Evolutionary conservation across 2,888 invertebrate species (phyloP), one percentile per base, ranked within the genome.

Genomic region (Diloba caeruleocephala): DNA sequence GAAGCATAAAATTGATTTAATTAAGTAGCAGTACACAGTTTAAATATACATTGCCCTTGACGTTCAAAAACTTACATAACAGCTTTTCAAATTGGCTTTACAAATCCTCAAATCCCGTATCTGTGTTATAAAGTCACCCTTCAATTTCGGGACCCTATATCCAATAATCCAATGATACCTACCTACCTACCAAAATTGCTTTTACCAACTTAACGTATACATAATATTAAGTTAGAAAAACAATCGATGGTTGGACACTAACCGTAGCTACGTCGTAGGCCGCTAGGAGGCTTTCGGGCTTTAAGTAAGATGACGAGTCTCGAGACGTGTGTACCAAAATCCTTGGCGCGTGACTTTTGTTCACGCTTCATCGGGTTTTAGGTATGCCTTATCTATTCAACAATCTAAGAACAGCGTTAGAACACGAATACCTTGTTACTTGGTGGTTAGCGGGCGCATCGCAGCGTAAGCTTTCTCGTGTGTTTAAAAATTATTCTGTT

Each of bases 301-400:
- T 68, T 72, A 55, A 50, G 52, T 28, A 31, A 54, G 63, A 64
- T 69, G 57, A 63, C 28, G 45, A 76, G 76, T 78, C 69, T 70
- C 71, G 72, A 65, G 77, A 84, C 81, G 87, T 88, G 87, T 85
- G 86, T 82, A 81, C 81, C 72, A 77, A 85, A 88, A 85, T 85
- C 86, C 82, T 82, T 84, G 85, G 85, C 89, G 88, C 92, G 92
- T 91, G 91, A 90, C 92, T 90, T 76, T 78, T 64, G 79, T 87
- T 88, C 85, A 87, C 86, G 91, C 89, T 84, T 79, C 84, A 90
- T 90, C 82, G 89, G 77, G 67, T 81, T 80, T 83, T 79, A 84
- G 89, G 81, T 84, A 91, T 91, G 88, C 78, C 77, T 74, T 86
- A 88, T 85, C 86, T 75, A 73, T 75, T 73, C 79, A 81, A 82